phyloP scores from a whole-genome alignment of 2,888 invertebrate species.

The Synergus umbraculus region DNA sequence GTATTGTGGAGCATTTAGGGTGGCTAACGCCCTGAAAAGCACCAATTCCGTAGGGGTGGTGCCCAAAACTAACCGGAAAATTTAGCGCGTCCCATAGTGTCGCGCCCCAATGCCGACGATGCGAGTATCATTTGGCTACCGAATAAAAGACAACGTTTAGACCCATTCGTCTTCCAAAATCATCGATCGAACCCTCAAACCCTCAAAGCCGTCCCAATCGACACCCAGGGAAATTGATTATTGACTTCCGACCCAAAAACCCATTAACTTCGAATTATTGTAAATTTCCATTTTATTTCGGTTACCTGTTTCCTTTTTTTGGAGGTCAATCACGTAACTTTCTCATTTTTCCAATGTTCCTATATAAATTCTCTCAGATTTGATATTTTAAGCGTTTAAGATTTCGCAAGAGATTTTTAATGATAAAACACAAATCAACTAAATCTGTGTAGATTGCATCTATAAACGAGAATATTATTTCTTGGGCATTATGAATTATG shows the following conservation, averaged over 20 bases:
- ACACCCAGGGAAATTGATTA: conserved; percentile 35
- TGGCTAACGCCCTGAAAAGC: conserved; percentile 55
- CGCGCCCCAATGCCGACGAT: conserved; percentile 5
- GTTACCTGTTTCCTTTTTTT: neutral
- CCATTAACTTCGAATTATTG: conserved; percentile 28
- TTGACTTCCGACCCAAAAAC: conserved; percentile 30
- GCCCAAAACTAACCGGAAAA: conserved; percentile 61
- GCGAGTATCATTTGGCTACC: conserved; percentile 33
- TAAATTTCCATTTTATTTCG: neutral
- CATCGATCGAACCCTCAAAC: conserved; percentile 24
- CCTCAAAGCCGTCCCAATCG: neutral
- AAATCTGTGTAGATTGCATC: too few species aligned
- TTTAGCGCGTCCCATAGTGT: conserved; percentile 50
- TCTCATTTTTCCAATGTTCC: too few species aligned
- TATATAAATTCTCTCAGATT: too few species aligned
- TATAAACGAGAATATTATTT: too few species aligned
- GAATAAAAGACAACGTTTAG: conserved; percentile 39
- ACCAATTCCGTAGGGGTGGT: conserved; percentile 57
- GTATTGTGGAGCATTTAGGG: conserved; percentile 57
- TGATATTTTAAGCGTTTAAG: too few species aligned
- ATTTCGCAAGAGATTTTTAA: too few species aligned
- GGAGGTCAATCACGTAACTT: too few species aligned
- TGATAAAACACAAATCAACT: too few species aligned
- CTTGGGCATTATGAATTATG: too few species aligned
- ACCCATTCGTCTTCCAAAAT: conserved; percentile 33